Conservation (phyloP, 2,113 vertebrate genomes). For the Corvus cornix region DNA sequence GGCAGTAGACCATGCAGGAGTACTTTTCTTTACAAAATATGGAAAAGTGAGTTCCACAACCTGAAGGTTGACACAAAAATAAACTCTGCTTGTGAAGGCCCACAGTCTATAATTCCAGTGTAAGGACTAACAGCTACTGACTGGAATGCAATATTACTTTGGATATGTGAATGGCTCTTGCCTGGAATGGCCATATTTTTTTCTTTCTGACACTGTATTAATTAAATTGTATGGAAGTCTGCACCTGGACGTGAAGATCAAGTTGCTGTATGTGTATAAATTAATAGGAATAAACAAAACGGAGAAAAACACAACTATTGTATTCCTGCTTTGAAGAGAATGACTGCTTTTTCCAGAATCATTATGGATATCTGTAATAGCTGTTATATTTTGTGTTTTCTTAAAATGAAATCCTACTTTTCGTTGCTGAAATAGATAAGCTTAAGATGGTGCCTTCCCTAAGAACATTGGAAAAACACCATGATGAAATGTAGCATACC, state of each 20-base stretch:
- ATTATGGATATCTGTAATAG: background rate
- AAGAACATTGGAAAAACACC: background rate
- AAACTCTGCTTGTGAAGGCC: background rate
- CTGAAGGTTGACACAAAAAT: background rate
- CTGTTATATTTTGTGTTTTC: background rate
- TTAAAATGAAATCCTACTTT: background rate
- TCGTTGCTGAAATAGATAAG: background rate
- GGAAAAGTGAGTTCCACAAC: background rate
- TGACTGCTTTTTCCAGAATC: background rate
- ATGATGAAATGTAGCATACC: background rate
- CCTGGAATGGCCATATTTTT: background rate
- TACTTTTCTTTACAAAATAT: background rate
- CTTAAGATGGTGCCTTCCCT: background rate
- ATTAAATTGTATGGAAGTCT: background rate
- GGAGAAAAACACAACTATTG: background rate
- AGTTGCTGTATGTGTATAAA: background rate
- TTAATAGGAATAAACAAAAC: background rate
- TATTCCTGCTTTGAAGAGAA: background rate
- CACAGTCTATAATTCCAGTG: background rate
- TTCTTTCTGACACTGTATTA: background rate
- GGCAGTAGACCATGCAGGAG: rapidly evolving
- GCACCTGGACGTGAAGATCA: background rate
- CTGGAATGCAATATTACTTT: background rate
- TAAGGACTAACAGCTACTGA: background rate
- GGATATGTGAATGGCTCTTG: background rate